These are phyloP conservation scores for Drosophila asahinai DNA, from an alignment of 1,140 invertebrate species.

Conservation along the genomic window DNA sequence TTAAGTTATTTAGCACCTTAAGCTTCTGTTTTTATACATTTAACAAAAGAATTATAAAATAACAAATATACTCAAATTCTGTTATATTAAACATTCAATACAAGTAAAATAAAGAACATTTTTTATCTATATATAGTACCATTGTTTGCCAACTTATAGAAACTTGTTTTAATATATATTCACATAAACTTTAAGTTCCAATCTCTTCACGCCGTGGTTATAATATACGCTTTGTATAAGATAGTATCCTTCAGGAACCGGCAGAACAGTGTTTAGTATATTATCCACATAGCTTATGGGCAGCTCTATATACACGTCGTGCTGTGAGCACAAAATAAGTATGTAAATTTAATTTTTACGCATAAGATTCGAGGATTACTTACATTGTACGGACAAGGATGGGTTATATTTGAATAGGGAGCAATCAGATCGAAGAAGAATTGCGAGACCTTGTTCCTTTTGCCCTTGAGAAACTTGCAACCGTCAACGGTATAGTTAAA, in stretches of 20 bases:
- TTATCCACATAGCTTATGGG: neutral
- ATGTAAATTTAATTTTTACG: no score
- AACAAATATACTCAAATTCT: no score
- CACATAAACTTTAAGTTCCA: neutral
- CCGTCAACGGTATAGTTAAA: neutral
- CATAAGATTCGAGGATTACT: neutral
- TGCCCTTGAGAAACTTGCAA: constrained; percentile 3
- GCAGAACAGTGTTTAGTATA: neutral
- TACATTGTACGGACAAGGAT: neutral
- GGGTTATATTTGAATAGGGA: neutral
- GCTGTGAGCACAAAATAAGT: neutral
- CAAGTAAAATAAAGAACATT: no score
- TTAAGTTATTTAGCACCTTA: no score
- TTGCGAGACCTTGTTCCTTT: constrained; percentile 3
- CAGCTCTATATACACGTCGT: neutral
- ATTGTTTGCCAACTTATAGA: no score
- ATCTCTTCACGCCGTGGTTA: neutral
- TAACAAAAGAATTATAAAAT: no score
- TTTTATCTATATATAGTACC: no score
- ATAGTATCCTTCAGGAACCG: constrained; percentile 2
- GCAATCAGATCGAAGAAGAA: neutral
- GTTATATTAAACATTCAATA: no score
- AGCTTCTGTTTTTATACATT: no score
- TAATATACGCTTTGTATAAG: constrained; percentile 5
- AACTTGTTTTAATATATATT: neutral